A percentile compares a stretch with the other conserved stretches of the same genome.
Conservation (phyloP, 2,888 invertebrate species). For the Apomyelois bistriatella region DNA sequence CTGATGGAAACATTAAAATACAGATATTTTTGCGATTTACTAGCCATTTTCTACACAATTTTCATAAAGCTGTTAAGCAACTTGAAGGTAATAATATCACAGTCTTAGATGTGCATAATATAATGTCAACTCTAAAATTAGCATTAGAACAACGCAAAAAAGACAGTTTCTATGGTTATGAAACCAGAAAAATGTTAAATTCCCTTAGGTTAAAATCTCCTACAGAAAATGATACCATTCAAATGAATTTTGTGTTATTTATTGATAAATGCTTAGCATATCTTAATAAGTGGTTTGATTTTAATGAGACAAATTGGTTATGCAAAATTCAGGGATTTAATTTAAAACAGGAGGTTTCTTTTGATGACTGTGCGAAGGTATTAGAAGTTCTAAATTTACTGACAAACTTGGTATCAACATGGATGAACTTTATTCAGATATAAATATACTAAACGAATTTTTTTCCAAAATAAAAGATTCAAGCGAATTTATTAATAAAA, state of each 20-base stretch:
- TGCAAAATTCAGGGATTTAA: too few relatives aligned
- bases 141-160: slow-evolving; percentile 15
- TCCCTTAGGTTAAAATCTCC: background rate
- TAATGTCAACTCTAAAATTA: slow-evolving; percentile 15
- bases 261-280: slow-evolving; percentile 14
- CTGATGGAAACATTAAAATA: too few relatives aligned
- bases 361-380: too few relatives aligned
- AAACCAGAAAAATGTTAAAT: slow-evolving; percentile 10
- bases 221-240: too few relatives aligned
- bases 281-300: background rate
- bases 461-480: background rate
- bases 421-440: background rate
- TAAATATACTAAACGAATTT: background rate
- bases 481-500: slow-evolving; percentile 11
- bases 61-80: slow-evolving; percentile 7
- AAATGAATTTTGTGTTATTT: background rate
- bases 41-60: too few relatives aligned
- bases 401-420: background rate
- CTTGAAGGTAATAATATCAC: slow-evolving; percentile 19
- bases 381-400: slow-evolving; percentile 9
- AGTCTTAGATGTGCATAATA: slow-evolving; percentile 18
- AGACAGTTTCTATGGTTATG: slow-evolving; percentile 15
- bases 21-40: too few relatives aligned
- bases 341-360: too few relatives aligned
- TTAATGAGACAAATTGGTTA: too few relatives aligned